Conservation (phyloP, 2,888 invertebrate genomes). For the Synergus itoensis region DNA sequence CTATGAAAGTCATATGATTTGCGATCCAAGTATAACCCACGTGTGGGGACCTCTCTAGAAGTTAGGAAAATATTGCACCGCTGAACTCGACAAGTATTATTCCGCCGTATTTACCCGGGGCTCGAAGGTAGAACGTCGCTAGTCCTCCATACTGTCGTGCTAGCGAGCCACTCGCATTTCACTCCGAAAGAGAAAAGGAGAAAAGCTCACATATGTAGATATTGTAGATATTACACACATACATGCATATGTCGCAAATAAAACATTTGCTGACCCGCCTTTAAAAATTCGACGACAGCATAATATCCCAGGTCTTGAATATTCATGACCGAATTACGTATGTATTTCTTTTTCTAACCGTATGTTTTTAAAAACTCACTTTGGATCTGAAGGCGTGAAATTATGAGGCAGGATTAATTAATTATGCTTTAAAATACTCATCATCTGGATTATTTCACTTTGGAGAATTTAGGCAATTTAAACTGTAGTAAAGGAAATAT, state of each 20-base stretch:
- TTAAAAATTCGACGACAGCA: slow-evolving; percentile 23
- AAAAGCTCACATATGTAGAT: background rate
- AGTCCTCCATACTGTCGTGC: background rate
- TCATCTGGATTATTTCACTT: background rate
- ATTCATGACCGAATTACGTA: background rate
- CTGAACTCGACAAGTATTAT: slow-evolving; percentile 40
- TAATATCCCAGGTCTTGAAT: background rate
- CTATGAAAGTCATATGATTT: slow-evolving; percentile 39
- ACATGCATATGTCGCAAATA: background rate
- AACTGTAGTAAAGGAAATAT: no score
- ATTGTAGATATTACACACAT: background rate
- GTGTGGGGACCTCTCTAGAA: background rate
- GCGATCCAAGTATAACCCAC: slow-evolving; percentile 22
- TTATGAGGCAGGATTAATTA: background rate
- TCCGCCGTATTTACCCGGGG: slow-evolving; percentile 28
- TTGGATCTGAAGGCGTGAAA: background rate
- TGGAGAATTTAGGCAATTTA: background rate
- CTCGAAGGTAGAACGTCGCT: slow-evolving; percentile 25
- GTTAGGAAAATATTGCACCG: slow-evolving; percentile 37
- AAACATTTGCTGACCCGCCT: background rate
- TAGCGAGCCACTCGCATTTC: background rate
- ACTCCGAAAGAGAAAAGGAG: background rate
- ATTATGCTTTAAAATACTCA: background rate
- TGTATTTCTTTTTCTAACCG: background rate
- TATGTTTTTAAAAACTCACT: background rate